phyloP scores from a whole-genome alignment of 2,113 vertebrate genomes.

The Mormoops blainvillei region DNA sequence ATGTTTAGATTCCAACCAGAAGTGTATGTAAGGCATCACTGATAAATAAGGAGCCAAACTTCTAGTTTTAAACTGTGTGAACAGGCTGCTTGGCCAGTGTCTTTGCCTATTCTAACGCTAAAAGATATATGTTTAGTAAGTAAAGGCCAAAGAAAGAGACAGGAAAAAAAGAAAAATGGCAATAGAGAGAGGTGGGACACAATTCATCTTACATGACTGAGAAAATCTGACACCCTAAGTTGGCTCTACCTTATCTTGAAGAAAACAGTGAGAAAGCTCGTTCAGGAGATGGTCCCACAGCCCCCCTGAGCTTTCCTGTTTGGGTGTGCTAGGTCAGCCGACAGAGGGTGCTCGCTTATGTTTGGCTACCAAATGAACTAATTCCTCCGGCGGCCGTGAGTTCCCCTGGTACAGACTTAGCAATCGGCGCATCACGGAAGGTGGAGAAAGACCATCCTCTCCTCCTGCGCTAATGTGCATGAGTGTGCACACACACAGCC shows the following conservation, averaged over 20 bases:
- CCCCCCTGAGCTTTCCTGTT: neutral
- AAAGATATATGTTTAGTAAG: neutral
- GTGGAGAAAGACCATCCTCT: neutral
- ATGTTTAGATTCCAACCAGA: slow-evolving; percentile 12
- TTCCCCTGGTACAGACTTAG: slow-evolving; percentile 13
- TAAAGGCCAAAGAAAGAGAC: neutral
- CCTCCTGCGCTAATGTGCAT: neutral
- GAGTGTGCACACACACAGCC: neutral
- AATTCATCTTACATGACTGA: neutral
- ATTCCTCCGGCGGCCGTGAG: slow-evolving; percentile 4
- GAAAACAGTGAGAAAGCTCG: neutral
- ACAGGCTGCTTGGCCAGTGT: neutral
- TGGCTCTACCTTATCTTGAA: neutral
- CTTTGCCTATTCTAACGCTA: neutral
- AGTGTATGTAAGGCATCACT: neutral
- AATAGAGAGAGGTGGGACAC: neutral
- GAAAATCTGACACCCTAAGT: neutral
- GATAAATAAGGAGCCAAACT: neutral
- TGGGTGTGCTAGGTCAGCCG: neutral
- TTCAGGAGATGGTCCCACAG: neutral
- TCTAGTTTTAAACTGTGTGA: neutral
- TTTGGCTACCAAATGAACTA: slow-evolving; percentile 17
- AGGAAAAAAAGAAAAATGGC: neutral
- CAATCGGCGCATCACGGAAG: neutral
- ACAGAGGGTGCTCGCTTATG: neutral